A percentile compares a stretch with the other conserved stretches of the same genome.
These are phyloP conservation scores for Sakesphorus luctuosus DNA, from an alignment of 2,113 vertebrate genomes.

Conservation along the genomic window DNA sequence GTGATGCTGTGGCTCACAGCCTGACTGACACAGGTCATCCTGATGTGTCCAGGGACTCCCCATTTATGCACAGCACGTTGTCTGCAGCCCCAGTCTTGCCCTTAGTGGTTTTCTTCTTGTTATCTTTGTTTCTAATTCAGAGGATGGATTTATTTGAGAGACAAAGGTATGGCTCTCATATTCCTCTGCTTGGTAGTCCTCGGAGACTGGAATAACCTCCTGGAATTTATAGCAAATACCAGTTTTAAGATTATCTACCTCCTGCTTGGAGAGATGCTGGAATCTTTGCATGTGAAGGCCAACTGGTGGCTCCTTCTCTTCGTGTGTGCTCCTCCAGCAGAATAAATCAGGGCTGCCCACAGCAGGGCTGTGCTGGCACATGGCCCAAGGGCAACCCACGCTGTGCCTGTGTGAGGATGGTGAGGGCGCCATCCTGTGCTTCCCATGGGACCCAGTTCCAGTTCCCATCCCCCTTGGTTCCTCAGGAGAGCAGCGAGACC, in stretches of 20 bases:
- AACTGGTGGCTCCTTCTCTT: neutral
- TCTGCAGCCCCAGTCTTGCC: neutral
- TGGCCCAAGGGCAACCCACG: neutral
- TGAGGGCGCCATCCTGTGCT: neutral
- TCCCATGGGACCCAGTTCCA: fast-evolving
- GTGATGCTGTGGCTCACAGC: neutral
- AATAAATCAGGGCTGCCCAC: neutral
- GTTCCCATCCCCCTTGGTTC: neutral
- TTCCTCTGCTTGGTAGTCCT: neutral
- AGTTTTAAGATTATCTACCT: neutral
- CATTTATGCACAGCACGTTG: neutral
- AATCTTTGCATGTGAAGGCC: neutral
- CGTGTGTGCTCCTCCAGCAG: neutral
- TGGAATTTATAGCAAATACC: neutral
- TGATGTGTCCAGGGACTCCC: neutral
- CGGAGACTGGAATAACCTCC: neutral
- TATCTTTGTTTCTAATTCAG: neutral
- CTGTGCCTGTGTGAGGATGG: neutral
- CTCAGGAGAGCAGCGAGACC: neutral
- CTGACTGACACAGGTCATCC: neutral
- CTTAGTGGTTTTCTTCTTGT: neutral
- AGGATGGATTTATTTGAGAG: neutral
- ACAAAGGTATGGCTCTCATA: neutral
- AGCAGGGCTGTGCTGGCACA: neutral
- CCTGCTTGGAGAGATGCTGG: neutral